phyloP scores from a whole-genome alignment of 2,888 invertebrate genomes.

The Anticlea derivata region DNA sequence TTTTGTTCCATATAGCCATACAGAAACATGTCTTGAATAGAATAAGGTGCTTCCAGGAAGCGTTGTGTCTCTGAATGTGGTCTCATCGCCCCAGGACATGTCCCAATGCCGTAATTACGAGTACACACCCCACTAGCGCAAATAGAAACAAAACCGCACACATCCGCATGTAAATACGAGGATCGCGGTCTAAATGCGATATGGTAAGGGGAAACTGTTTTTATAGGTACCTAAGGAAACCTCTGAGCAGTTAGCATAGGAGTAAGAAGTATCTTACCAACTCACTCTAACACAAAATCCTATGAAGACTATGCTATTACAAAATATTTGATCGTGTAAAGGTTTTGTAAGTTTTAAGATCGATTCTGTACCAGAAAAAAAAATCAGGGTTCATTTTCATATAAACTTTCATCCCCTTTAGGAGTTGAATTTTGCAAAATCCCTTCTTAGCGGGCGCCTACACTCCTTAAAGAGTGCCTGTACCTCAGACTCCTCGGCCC shows the following conservation, averaged over 20 bases:
- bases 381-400: too few species aligned
- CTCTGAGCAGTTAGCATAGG: neutral
- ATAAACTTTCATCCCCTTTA: too few species aligned
- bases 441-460: too few species aligned
- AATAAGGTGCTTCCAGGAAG: slow-evolving; percentile 33
- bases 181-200: slow-evolving; percentile 52
- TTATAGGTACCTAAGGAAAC: slow-evolving; percentile 2
- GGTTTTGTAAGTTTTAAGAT: too few species aligned
- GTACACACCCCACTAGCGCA: slow-evolving; percentile 73
- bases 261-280: neutral
- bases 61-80: slow-evolving; percentile 55
- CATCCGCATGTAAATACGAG: slow-evolving; percentile 77
- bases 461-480: too few species aligned
- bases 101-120: slow-evolving; percentile 79
- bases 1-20: too few species aligned
- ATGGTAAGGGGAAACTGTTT: slow-evolving; percentile 2
- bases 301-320: too few species aligned
- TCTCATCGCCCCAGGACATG: slow-evolving; percentile 66
- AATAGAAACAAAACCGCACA: slow-evolving; percentile 79
- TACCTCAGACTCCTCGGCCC: too few species aligned
- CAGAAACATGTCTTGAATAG: neutral
- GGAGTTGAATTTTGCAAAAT: too few species aligned
- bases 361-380: too few species aligned
- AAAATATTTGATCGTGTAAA: too few species aligned
- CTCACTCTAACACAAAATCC: too few species aligned